Evolutionary conservation across 2,797 vertebrate species (phyloP), one percentile per base, ranked within the genome.

Genomic region (Karalla daura): DNA sequence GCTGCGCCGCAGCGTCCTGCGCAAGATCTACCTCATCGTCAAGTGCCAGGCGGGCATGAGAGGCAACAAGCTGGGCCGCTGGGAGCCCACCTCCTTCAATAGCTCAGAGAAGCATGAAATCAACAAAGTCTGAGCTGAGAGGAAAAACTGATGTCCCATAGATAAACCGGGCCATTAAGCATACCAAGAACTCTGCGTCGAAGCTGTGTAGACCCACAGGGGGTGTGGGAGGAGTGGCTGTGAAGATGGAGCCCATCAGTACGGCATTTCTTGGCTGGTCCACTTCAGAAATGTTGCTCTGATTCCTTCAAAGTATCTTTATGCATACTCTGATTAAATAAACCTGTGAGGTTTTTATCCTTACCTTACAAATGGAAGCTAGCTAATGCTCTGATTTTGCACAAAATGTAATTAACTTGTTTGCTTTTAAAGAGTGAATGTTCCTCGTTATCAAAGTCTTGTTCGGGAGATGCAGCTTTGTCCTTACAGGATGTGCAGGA

Each of bases 1-100:
- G 70, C 92, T 97, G 46, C 94, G 96, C 7, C 94, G 95, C 28
- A 92, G 95, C 0, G 93, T 97, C 60, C 91, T 97, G 33, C 92
- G 91, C 52, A 96, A 95, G 54, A 88, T 97, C 78, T 94, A 94
- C 79, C 87, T 91, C 75, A 87, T 96, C 14, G 80, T 91, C 12
- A 93, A 94, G 60, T 89, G 91, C 28, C 91, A 92, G 72, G 74
- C 84, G 0, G 66, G 89, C 7, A 21, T 91, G 15, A 93, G 88
- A 68, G 88, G 87, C 14, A 86, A 86, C 12, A 83, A 82, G 3
- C 56, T 93, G 0, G 87, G 85, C 43, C 91, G 89, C 52, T 96
- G 95, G 95, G 95, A 96, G 39, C 82, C 87, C 50, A 90, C 89
- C 44, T 95, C 95, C 21, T 91, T 93, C 55, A 93, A 78, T 35